Base-by-base conservation (phyloP, 2,888 invertebrate species). In the Chirona hameri region DNA sequence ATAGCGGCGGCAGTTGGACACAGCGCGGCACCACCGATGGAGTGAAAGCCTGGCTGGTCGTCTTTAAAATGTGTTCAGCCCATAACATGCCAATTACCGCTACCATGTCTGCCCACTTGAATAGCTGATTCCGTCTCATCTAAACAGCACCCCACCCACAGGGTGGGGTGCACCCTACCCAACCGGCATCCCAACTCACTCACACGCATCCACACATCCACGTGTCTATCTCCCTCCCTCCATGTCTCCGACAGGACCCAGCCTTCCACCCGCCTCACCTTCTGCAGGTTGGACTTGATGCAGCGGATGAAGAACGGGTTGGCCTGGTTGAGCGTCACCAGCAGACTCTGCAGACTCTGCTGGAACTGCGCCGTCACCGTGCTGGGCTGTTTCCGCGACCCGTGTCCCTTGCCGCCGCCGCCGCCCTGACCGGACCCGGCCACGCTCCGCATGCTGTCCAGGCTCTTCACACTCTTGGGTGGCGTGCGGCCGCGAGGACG, bases 341-440 rank as follows among this genome's bases (percentile, higher is more conserved):
- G 97, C 79, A 98, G 90, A 57, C 95, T 93, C 84, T 95, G 94
- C 82, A 98, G 90, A 81, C 97, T 97, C 88, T 95, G 95, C 88
- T 97, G 95, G 89, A 98, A 98, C 89, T 98, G 98, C 24, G 96
- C 96, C 1, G 96, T 95, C 1, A 98, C 98, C 0, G 97, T 97
- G 87, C 96, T 92, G 21, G 96, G 95, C 87, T 96, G 95, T 88
- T 95, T 95, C 83, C 95, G 65, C 93, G 93, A 24, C 80, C 85
- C 82, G 72, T 72, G 72, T 2, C 72, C 72, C 85, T 79, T 81
- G 46, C 39, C 79, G 15, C 21, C 15, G 79, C 39, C 79, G 15
- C 21, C 15, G 79, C 39, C 79, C 18, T 14, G 15, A 21, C 39
- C 79, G 85, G 93, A 90, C 1, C 94, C 95, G 1, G 95, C 95